Conservation (phyloP, 2,113 vertebrate species). For the Callocephalon fimbriatum region DNA sequence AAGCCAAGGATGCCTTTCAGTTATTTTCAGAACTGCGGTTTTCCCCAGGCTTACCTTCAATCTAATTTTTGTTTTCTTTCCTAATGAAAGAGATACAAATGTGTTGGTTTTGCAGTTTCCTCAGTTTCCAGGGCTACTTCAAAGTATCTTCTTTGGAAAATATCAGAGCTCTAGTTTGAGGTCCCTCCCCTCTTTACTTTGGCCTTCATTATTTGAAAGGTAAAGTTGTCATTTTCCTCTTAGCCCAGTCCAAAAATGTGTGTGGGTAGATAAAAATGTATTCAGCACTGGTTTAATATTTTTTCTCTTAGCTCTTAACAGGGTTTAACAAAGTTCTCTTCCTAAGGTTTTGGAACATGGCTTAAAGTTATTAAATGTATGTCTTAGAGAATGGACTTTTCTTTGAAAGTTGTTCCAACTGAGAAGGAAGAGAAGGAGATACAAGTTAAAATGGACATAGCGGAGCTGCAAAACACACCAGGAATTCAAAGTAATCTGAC, state of each 20-base stretch:
- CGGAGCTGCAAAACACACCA: background rate
- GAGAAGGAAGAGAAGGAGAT: background rate
- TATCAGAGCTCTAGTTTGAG: background rate
- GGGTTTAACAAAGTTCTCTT: background rate
- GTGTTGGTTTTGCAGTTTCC: background rate
- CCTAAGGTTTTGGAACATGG: background rate
- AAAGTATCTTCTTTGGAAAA: background rate
- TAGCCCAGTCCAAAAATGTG: background rate
- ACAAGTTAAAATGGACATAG: background rate
- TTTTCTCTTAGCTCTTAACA: background rate
- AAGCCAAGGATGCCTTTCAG: background rate
- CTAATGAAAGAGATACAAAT: background rate
- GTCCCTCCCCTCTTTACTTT: background rate
- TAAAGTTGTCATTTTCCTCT: background rate
- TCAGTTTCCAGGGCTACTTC: background rate
- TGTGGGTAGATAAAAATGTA: background rate
- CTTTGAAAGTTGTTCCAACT: background rate
- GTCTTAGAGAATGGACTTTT: background rate
- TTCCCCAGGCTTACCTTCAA: background rate
- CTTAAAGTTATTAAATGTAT: background rate
- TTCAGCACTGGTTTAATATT: background rate
- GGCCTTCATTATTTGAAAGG: background rate
- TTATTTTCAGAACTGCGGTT: background rate
- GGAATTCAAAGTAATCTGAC: background rate
- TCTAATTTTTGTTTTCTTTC: background rate